A percentile compares a stretch with the other conserved stretches of the same genome.
Evolutionary conservation across 2,888 invertebrate genomes (phyloP).

Genomic region (Cyrtodaria siliqua): DNA sequence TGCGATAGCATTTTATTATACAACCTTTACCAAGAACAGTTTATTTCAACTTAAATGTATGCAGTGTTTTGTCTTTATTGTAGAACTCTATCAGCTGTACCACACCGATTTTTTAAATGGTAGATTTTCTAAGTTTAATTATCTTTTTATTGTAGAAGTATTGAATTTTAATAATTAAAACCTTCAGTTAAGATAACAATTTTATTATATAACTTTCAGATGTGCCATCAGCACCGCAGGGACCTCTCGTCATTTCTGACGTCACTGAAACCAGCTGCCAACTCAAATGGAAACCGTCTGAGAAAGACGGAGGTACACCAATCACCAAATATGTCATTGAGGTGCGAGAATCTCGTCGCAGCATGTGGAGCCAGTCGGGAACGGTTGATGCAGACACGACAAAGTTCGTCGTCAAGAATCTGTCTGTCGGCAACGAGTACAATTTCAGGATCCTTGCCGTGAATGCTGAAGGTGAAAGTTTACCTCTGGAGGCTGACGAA

Average conservation of each 20-base stretch:
- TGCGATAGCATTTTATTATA: too few species aligned
- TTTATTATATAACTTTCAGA: constrained; percentile 54
- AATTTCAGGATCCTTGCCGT: constrained; percentile 99
- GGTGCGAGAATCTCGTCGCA: constrained; percentile 96
- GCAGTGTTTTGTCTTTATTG: too few species aligned
- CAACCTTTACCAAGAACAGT: too few species aligned
- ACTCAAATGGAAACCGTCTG: constrained; percentile 98
- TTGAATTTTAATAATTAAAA: too few species aligned
- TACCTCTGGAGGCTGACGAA: constrained; percentile 94
- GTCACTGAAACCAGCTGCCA: constrained; percentile 98
- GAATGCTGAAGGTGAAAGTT: constrained; percentile 98
- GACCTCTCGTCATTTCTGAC: constrained; percentile 93
- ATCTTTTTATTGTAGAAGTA: too few species aligned
- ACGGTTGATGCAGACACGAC: constrained; percentile 72
- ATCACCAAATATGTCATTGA: constrained; percentile 93
- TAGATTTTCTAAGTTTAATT: too few species aligned
- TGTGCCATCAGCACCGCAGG: constrained; percentile 79
- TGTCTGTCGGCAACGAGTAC: constrained; percentile 96
- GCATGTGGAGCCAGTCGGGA: constrained; percentile 93
- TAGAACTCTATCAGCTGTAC: too few species aligned
- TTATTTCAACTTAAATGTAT: too few species aligned
- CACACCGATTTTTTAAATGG: too few species aligned
- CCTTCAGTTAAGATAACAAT: neutral
- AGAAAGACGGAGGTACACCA: constrained; percentile 97
- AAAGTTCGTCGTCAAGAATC: constrained; percentile 92